Evolutionary conservation across 2,888 invertebrate genomes (phyloP).

Genomic region (Dioctria linearis): DNA sequence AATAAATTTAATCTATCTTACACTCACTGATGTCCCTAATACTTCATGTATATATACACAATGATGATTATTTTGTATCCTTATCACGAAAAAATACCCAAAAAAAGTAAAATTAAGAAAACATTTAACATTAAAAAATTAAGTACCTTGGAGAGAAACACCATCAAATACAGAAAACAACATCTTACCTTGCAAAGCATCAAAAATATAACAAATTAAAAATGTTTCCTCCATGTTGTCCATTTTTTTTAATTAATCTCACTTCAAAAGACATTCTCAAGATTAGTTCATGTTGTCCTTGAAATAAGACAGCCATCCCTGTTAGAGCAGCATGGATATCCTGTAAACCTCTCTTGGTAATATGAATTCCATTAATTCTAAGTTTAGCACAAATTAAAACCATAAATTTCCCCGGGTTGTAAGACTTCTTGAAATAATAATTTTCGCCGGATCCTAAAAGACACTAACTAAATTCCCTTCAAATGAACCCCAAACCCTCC

Average conservation of each 20-base stretch:
- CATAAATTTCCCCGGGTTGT: slow-evolving; percentile 40
- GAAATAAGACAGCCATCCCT: slow-evolving; percentile 21
- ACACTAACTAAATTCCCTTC: slow-evolving; percentile 9
- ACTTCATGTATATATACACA: too few relatives aligned
- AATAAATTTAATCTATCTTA: too few relatives aligned
- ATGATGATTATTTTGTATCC: too few relatives aligned
- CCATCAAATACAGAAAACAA: too few relatives aligned
- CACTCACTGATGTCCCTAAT: too few relatives aligned
- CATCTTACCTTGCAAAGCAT: too few relatives aligned
- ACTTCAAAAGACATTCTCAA: slow-evolving; percentile 18
- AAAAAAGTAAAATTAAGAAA: too few relatives aligned
- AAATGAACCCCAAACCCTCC: background rate
- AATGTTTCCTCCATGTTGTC: background rate
- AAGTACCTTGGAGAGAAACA: too few relatives aligned
- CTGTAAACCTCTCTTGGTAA: slow-evolving; percentile 15
- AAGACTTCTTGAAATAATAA: slow-evolving; percentile 48
- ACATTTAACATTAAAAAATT: too few relatives aligned
- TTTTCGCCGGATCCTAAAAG: slow-evolving; percentile 24
- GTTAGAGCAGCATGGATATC: background rate
- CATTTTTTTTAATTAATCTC: slow-evolving; percentile 20
- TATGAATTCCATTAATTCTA: slow-evolving; percentile 46
- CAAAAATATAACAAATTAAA: too few relatives aligned
- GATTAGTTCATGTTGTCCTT: slow-evolving; percentile 24
- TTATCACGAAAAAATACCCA: too few relatives aligned
- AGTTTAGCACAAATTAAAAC: slow-evolving; percentile 51